A percentile compares a stretch with the other conserved stretches of the same genome.
Conservation (phyloP, 2,797 vertebrate species). For the Garrulus glandarius region DNA sequence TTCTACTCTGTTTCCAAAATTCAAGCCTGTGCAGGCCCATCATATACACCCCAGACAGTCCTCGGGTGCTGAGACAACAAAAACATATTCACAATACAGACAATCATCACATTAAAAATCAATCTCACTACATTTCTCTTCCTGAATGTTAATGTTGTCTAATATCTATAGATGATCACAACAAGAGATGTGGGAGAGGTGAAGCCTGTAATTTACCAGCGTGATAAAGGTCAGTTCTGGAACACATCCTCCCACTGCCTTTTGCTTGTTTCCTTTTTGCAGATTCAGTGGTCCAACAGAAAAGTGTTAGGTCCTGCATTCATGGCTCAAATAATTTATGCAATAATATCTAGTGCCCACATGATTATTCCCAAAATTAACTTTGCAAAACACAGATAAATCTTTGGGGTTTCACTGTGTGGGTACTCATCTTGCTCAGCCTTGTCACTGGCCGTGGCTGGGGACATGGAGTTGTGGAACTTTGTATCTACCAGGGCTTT, state of each 20-base stretch:
- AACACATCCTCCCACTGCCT: neutral
- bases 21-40: neutral
- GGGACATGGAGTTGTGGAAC: neutral
- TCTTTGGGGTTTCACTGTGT: fast-evolving
- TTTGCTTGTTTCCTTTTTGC: neutral
- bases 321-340: neutral
- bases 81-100: neutral
- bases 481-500: fast-evolving
- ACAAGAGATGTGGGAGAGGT: neutral
- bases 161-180: neutral
- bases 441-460: fast-evolving
- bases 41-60: neutral
- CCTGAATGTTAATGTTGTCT: neutral
- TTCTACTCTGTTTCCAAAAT: neutral
- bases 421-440: neutral
- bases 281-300: neutral
- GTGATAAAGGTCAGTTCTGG: neutral
- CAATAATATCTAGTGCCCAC: fast-evolving
- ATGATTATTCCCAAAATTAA: neutral
- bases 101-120: neutral
- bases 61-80: neutral
- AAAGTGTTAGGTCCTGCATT: neutral
- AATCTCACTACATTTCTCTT: neutral
- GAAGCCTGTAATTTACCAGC: neutral
- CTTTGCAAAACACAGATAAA: neutral